These are phyloP conservation scores for Sapajus apella DNA, from an alignment of 2,113 vertebrate genomes.

Conservation along the genomic window DNA sequence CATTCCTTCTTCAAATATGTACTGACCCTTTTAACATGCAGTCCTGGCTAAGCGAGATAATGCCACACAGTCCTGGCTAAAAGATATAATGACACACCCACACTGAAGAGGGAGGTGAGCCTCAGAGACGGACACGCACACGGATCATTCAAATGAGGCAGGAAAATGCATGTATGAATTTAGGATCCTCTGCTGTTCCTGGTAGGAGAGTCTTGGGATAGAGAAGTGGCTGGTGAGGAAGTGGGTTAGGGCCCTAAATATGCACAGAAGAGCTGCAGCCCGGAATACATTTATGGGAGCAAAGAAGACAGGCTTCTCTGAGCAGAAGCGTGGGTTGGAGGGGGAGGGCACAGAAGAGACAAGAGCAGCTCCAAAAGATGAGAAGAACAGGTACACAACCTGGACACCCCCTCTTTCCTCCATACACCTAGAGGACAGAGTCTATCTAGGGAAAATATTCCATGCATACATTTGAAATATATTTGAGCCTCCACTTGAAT, in stretches of 20 bases:
- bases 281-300: no score
- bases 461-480: not conserved
- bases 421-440: fast-evolving
- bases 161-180: not conserved
- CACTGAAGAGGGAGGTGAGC: no score
- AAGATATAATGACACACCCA: not conserved
- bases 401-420: not conserved
- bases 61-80: not conserved
- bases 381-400: fast-evolving
- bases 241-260: no score
- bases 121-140: not conserved
- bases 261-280: not conserved
- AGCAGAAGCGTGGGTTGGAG: not conserved
- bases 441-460: not conserved
- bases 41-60: not conserved
- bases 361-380: no score
- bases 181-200: not conserved
- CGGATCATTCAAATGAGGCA: fast-evolving
- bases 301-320: not conserved
- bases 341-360: fast-evolving
- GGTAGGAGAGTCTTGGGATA: not conserved
- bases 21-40: not conserved
- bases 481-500: not conserved
- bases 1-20: no score
- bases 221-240: no score